Evolutionary conservation across 2,113 vertebrate species (phyloP).

Genomic region (Hystrix brachyura): DNA sequence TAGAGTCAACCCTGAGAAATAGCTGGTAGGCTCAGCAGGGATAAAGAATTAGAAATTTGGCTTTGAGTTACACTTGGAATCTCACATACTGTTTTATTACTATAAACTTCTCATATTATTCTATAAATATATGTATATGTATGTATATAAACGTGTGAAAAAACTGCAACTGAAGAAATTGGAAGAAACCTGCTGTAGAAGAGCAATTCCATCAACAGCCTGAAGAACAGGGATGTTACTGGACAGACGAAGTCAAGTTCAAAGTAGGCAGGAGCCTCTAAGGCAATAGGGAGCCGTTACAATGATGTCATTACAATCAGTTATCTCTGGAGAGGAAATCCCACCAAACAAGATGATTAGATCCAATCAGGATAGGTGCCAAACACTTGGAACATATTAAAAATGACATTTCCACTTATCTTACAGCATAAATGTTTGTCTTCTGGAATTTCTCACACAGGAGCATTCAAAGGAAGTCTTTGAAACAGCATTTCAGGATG

Average conservation of each 20-base stretch:
- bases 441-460: slow-evolving; percentile 85
- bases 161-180: not conserved
- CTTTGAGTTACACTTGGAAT: slow-evolving; percentile 42
- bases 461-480: slow-evolving; percentile 76
- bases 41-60: not conserved
- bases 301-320: slow-evolving; percentile 38
- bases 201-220: not conserved
- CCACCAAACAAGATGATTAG: slow-evolving; percentile 78
- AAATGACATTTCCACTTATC: slow-evolving; percentile 83
- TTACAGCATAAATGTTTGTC: slow-evolving; percentile 83
- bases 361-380: slow-evolving; percentile 80
- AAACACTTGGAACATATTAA: slow-evolving; percentile 80
- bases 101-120: not conserved
- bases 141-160: not conserved
- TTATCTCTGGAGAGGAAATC: slow-evolving; percentile 83
- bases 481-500: slow-evolving; percentile 70
- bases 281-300: not conserved
- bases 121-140: not conserved
- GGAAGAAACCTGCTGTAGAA: not conserved
- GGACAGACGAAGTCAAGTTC: not conserved
- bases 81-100: not conserved
- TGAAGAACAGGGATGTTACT: not conserved
- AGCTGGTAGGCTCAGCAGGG: not conserved
- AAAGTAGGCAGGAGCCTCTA: fast-evolving
- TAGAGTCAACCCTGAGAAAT: not conserved